Evolutionary conservation across 2,797 vertebrate genomes (phyloP), one percentile per base, ranked within the genome.

Genomic region (Siniperca undulata): DNA sequence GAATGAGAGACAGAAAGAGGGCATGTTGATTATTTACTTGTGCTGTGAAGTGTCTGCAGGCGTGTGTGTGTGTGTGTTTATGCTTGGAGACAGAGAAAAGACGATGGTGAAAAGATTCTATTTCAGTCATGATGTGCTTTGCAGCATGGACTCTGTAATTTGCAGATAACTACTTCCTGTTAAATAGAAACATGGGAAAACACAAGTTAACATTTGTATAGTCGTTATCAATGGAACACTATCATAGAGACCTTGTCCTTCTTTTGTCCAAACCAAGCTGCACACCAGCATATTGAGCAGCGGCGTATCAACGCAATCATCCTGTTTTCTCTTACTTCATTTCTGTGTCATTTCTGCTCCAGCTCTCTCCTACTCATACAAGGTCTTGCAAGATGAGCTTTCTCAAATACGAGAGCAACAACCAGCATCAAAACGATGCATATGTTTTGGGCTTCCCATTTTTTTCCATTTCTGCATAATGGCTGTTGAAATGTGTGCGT

Each of bases 11-110:
- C 80, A 85, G 77, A 76, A 84, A 80, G 83, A 86, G 88, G 81
- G 70, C 78, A 84, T 81, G 82, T 72, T 86, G 88, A 92, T 91
- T 86, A 89, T 88, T 74, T 77, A 64, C 89, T 86, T 12, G 0
- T 75, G 80, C 62, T 79, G 82, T 88, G 76, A 81, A 88, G 87
- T 68, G 70, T 83, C 65, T 87, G 83, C 62, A 77, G 72, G 80
- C 34, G 2, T 27, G 38, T 77, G 46, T 77, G 48, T 61, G 53
- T 61, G 53, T 62, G 20, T 60, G 60, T 78, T 10, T 53, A 58
- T 46, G 58, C 1, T 0, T 19, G 14, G 24, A 82, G 16, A 56
- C 19, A 27, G 27, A 27, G 65, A 87, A 79, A 75, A 83, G 42
- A 62, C 16, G 8, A 66, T 13, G 48, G 38, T 24, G 22, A 27